A percentile compares a stretch with the other conserved stretches of the same genome.
Evolutionary conservation across 2,888 invertebrate species (phyloP).

Genomic region (Cantharis flavilabris): DNA sequence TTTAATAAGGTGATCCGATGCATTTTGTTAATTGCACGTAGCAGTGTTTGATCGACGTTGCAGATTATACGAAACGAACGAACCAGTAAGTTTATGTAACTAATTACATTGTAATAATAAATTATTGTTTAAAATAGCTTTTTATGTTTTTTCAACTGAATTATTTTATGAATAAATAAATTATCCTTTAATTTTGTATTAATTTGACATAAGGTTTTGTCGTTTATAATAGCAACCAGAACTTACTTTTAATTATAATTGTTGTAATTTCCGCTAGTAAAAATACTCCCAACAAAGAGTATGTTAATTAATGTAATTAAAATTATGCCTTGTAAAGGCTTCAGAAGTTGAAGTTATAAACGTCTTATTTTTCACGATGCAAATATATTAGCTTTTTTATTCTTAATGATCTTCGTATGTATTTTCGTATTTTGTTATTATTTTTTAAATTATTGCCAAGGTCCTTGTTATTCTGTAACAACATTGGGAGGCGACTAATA

Average conservation of each 20-base stretch:
- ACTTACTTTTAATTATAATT: neutral
- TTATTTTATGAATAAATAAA: neutral
- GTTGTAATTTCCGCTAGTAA: neutral
- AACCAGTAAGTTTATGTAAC: neutral
- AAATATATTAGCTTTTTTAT: neutral
- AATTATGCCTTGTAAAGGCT: neutral
- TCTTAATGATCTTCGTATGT: neutral
- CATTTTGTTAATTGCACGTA: constrained; percentile 1
- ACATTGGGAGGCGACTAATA: too few relatives aligned
- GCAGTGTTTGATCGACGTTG: neutral
- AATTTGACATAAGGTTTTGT: neutral
- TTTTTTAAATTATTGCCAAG: too few relatives aligned
- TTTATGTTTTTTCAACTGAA: neutral
- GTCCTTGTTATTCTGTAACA: too few relatives aligned
- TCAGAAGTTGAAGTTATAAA: neutral
- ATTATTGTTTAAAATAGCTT: neutral
- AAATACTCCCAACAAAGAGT: neutral
- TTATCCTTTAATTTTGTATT: neutral
- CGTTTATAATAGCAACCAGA: neutral
- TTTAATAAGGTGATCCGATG: neutral
- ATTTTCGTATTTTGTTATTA: too few relatives aligned
- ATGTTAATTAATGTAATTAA: neutral
- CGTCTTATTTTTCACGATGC: neutral
- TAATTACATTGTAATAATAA: neutral
- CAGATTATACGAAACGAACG: neutral